Conservation (phyloP, 1,140 invertebrate genomes). For the Phocides pigmalion region DNA sequence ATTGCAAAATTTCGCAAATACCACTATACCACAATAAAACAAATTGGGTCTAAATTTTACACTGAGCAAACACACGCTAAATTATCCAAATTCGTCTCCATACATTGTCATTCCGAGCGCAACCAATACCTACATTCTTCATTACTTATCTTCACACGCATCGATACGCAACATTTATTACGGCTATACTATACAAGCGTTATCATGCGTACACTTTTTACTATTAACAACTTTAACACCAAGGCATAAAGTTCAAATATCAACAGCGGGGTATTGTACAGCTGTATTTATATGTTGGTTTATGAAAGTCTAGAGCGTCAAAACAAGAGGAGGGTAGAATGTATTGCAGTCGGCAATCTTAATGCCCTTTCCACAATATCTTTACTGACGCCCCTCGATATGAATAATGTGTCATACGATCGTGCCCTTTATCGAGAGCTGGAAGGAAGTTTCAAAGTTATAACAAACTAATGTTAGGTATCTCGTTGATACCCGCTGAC, state of each 20-base stretch:
- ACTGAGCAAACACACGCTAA: slow-evolving; percentile 19
- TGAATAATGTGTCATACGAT: slow-evolving; percentile 80
- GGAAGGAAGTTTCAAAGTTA: slow-evolving; percentile 18
- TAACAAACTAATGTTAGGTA: slow-evolving; percentile 23
- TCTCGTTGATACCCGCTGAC: slow-evolving; percentile 6
- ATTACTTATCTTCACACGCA: slow-evolving; percentile 81
- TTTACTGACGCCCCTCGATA: slow-evolving; percentile 78
- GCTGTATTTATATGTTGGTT: slow-evolving; percentile 46
- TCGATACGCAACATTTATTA: slow-evolving; percentile 82
- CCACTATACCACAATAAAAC: slow-evolving; percentile 18
- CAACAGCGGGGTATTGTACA: not conserved
- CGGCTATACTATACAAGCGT: slow-evolving; percentile 49
- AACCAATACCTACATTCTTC: slow-evolving; percentile 70
- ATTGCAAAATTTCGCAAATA: not conserved
- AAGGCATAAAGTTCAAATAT: slow-evolving; percentile 40
- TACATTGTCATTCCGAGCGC: slow-evolving; percentile 50
- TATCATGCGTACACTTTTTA: slow-evolving; percentile 20
- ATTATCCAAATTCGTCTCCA: slow-evolving; percentile 48
- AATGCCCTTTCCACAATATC: slow-evolving; percentile 81
- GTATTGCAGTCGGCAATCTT: slow-evolving; percentile 80
- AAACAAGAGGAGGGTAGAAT: slow-evolving; percentile 77
- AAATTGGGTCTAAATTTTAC: slow-evolving; percentile 19
- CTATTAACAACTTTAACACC: slow-evolving; percentile 17
- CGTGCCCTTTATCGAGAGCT: slow-evolving; percentile 62
- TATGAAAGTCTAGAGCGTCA: slow-evolving; percentile 67